phyloP scores from a whole-genome alignment of 2,113 vertebrate species.

The Tyto alba region DNA sequence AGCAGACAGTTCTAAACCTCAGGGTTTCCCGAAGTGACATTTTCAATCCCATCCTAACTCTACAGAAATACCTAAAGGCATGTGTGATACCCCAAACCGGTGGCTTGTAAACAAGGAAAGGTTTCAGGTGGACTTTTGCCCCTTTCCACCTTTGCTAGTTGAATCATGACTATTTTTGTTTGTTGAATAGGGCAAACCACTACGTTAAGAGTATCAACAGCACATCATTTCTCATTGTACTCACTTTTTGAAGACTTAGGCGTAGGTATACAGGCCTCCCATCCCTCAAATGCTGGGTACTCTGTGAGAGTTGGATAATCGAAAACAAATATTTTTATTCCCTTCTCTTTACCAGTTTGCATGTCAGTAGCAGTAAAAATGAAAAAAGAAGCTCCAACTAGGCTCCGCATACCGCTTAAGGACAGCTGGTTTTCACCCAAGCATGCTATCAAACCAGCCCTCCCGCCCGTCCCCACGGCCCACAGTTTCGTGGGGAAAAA shows the following conservation, averaged over 20 bases:
- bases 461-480: background rate
- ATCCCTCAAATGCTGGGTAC: background rate
- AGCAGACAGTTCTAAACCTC: background rate
- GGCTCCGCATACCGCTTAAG: background rate
- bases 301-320: background rate
- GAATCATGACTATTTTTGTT: background rate
- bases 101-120: background rate
- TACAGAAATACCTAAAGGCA: background rate
- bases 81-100: background rate
- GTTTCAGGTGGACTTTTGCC: background rate
- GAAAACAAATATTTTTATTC: background rate
- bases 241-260: background rate
- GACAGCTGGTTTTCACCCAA: background rate
- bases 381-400: background rate
- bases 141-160: background rate
- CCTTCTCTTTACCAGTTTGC: background rate
- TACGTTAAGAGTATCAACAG: background rate
- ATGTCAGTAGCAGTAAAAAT: background rate
- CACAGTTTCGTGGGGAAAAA: background rate
- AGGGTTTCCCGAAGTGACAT: background rate
- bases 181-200: background rate
- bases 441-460: background rate
- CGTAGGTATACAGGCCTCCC: background rate
- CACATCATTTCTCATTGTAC: background rate
- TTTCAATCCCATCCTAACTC: background rate